Base-by-base conservation (phyloP, 2,888 invertebrate species). In the Netelia fuscicornis region DNA sequence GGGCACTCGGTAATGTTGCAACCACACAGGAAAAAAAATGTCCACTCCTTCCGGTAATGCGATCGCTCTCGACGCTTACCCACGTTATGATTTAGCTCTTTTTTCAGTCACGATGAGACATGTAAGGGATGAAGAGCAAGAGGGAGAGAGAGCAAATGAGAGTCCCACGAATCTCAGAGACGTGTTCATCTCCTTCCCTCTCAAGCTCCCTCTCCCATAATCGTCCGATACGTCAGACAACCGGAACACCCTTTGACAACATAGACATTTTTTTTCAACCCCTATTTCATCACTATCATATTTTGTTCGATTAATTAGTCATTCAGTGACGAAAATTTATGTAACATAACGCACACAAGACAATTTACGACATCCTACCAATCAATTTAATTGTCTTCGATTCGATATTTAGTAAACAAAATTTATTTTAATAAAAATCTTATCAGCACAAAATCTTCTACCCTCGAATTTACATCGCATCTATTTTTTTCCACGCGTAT, bases 311-410 rank as follows among this genome's bases (percentile, higher is more conserved):
- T 75, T 89, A 89, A 90, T 90, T 86, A 88, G 76, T 88, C 86
- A 90, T 90, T 90, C 90, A 89, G 87, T 85, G 85, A 84, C 68
- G 20, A 79, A 90, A 88, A 89, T 89, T 90, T 89, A 86, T 89
- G 89, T 89, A 87, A 89, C 88, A 84, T 20, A 20, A 20, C 83
- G 86, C 79, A 67, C 76, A 17, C 77, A 58, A 77, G 58, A 71
- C 68, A 78, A 72, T 67, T 25, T 30, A 77, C 72, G 48, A 74
- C 25, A 30, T 11, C 9, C 44, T 23, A 0, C 20, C 23, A 58
- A 58, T 17, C 2, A 17, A 17, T 20, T 20, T 58, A 20, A 17
- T 58, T 37, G 37, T 58, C 23, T 17, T 54, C 54, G n/a, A 58
- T 58, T 17, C 58, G 23, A 58, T 9, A 58, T 58, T 17, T 23